A percentile compares a stretch with the other conserved stretches of the same genome.
Conservation (phyloP, 1,140 invertebrate species). For the Coptotermes formosanus region DNA sequence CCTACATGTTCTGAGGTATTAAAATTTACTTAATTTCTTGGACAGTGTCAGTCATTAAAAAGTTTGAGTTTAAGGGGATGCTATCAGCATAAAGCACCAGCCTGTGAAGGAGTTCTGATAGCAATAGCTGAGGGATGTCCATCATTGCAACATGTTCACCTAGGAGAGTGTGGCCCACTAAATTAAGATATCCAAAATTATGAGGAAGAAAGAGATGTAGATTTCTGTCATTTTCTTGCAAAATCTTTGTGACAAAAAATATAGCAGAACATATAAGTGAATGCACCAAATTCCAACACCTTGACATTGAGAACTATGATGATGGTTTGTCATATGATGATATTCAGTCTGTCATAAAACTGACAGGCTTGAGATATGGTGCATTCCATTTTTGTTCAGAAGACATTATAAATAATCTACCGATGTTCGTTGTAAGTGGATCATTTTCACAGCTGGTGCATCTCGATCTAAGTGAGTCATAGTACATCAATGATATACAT, state of each 20-base stretch:
- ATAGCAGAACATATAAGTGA: neutral
- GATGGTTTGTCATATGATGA: neutral
- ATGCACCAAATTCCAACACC: neutral
- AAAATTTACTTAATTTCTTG: constrained; percentile 18
- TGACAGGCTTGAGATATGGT: neutral
- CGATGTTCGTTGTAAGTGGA: neutral
- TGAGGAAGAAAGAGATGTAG: neutral
- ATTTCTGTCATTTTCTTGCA: neutral
- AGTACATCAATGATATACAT: neutral
- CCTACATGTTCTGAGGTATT: neutral
- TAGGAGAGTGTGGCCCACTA: neutral
- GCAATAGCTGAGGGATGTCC: constrained; percentile 18
- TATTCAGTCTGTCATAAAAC: neutral
- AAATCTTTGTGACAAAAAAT: neutral
- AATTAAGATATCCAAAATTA: constrained; percentile 15
- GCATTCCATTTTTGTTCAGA: neutral
- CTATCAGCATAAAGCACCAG: too few species aligned
- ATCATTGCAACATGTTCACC: neutral
- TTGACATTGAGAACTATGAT: constrained; percentile 1
- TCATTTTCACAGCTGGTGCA: neutral
- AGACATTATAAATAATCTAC: neutral
- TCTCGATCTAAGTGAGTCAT: neutral
- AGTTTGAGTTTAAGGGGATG: neutral
- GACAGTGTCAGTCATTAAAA: neutral
- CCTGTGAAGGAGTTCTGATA: neutral